These are phyloP conservation scores for Takifugu rubripes DNA, from an alignment of 2,797 vertebrate species.

Conservation along the genomic window DNA sequence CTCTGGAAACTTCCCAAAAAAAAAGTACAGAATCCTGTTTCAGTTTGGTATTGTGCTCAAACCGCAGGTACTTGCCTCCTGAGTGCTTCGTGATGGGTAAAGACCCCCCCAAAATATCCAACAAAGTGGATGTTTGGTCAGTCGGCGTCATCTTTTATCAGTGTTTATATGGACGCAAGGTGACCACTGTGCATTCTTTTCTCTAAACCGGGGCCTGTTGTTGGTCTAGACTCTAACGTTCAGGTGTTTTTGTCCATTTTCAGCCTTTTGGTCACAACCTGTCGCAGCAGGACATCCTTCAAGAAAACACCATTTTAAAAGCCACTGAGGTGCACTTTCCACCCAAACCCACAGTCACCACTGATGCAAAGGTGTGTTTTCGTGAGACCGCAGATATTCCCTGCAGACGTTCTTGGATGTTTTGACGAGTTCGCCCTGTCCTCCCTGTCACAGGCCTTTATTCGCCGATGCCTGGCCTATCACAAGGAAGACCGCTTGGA, in stretches of 20 bases:
- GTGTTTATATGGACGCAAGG: slow-evolving; percentile 98
- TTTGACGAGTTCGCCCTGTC: background rate
- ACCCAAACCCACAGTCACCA: slow-evolving; percentile 95
- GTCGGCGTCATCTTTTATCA: slow-evolving; percentile 99
- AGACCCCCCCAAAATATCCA: slow-evolving; percentile 98
- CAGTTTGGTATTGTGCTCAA: background rate
- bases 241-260: slow-evolving; percentile 4
- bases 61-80: slow-evolving; percentile 91
- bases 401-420: too few relatives aligned
- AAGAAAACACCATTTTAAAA: slow-evolving; percentile 99
- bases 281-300: slow-evolving; percentile 98
- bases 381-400: background rate
- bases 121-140: slow-evolving; percentile 99
- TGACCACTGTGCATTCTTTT: slow-evolving; percentile 45
- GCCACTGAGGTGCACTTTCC: slow-evolving; percentile 99
- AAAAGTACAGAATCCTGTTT: too few relatives aligned
- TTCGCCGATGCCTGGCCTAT: slow-evolving; percentile 95
- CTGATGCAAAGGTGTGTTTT: slow-evolving; percentile 92
- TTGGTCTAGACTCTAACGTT: background rate
- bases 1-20: background rate
- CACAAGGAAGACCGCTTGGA: slow-evolving; percentile 98
- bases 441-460: slow-evolving; percentile 84
- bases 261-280: slow-evolving; percentile 99
- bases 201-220: background rate
- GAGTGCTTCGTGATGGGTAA: slow-evolving; percentile 99